Evolutionary conservation across 1,140 invertebrate species (phyloP), one percentile per base, ranked within the genome.

Genomic region (Papilio dardanus): DNA sequence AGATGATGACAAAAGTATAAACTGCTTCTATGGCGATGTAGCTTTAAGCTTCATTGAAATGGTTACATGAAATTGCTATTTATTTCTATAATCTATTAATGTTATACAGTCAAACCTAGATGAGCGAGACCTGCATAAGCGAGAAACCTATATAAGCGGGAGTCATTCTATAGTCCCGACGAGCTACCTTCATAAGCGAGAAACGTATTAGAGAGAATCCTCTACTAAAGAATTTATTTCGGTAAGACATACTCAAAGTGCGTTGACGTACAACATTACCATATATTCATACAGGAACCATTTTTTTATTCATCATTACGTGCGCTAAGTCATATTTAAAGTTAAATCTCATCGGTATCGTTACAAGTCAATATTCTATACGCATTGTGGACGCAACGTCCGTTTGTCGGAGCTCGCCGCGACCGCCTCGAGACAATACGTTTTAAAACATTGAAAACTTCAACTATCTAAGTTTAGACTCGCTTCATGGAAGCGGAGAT

Each of bases 361-460:
- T 69, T 77, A 77, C 74, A 76, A 80, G 81, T 82, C 79, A 80
- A 83, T 91, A 87, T 89, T 79, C 88, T 77, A 83, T 79, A 84
- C 89, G 86, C 82, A 83, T 58, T 74, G 78, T 80, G 76, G 78
- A 73, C 69, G 74, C 76, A 62, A 77, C 87, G 90, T 92, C 88
- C 90, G 89, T 88, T 88, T 82, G 58, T 74, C 21, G 73, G 66
- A 33, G 42, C 33, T 40, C 35, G 67, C 31, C 33, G 35, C 19
- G n/a, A 21, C 14, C 19, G n/a, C 10, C 14, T 40, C 31, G 67
- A 69, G 35, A 69, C 67, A 69, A 69, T 69, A 69, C 67, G 66
- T 77, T 74, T 74, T 74, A 69, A 71, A 77, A 69, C 67, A 37
- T 69, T 69, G 21, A 69, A 69, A 69, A 69, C 67, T 69, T 35